Percentiles rank a stretch among this genome's conserved stretches.
Evolutionary conservation across 2,113 vertebrate genomes (phyloP).

Genomic region (Oceanites oceanicus): DNA sequence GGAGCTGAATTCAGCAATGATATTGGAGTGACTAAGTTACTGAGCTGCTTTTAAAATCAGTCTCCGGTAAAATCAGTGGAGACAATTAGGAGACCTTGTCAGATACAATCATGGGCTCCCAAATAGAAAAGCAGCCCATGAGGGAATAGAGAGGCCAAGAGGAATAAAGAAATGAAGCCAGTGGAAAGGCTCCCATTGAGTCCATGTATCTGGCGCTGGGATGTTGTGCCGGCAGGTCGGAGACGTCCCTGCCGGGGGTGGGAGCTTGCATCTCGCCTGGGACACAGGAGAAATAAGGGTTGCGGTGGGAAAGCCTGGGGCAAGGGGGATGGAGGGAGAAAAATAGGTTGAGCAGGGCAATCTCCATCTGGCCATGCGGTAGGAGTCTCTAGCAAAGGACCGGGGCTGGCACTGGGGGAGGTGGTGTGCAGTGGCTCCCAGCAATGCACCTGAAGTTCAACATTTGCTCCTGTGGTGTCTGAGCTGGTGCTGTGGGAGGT

Average conservation of each 20-base stretch:
- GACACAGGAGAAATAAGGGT: neutral
- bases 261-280: neutral
- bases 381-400: neutral
- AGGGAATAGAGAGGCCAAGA: neutral
- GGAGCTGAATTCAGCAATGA: neutral
- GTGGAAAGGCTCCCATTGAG: neutral
- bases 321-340: neutral
- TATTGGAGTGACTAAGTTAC: conserved; percentile 11
- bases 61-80: conserved; percentile 30
- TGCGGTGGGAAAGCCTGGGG: neutral
- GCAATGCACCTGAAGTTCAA: neutral
- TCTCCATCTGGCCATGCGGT: neutral
- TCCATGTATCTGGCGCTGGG: neutral
- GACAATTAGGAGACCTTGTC: conserved; percentile 34
- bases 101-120: conserved; percentile 10
- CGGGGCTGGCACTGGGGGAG: neutral
- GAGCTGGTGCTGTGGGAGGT: neutral
- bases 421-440: neutral
- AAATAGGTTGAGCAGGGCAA: neutral
- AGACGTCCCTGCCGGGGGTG: fast-evolving
- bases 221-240: neutral
- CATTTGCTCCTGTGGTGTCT: neutral
- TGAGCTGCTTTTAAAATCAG: conserved; percentile 43
- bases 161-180: neutral
- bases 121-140: conserved; percentile 29